Evolutionary conservation across 2,113 vertebrate genomes (phyloP), one percentile per base, ranked within the genome.

Genomic region (zebrafish (Danio rerio)): DNA sequence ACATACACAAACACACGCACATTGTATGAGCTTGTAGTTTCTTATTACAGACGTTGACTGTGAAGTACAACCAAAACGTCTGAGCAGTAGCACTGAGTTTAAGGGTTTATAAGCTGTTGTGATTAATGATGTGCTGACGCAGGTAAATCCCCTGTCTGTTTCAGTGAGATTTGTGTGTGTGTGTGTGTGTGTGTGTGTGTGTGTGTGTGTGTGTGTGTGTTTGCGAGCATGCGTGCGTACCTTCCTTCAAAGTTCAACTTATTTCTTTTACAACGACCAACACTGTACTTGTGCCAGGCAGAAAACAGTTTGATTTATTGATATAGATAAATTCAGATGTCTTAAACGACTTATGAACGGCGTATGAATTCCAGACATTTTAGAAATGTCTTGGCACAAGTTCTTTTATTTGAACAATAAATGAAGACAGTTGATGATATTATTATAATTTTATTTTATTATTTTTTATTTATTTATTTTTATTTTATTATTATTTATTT

Each of bases 281-380:
- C 18, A 21, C 12, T 76, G 56, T 43, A 61, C 40, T 61, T 20
- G 55, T 61, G 12, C 18, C 56, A 47, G 18, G 6, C n/a, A 47
- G 7, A 59, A 42, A 56, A 65, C 58, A 40, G 58, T 86, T 69
- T 71, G 31, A 80, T 81, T 84, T 86, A 78, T 87, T 86, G 72
- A 78, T 31, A 18, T 31, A 18, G 73, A 76, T 61, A 58, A 76
- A 47, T 42, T 20, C 47, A 18, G 6, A 1, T 21, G 43, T 53
- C 69, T 72, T 40, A 53, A 40, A 72, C 69, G 5, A 52, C 49
- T 52, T 52, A 47, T 45, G 9, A 18, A 20, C 21, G 16, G 10
- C 18, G 47, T 63, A n/a, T 52, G 15, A 50, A 63, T 63, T 12
- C 9, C 31, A 10, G 15, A 45, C 40, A 47, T 9, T 75, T 59